Base-by-base conservation (phyloP, 2,888 invertebrate species). In the Drosophila nigritarsus region DNA sequence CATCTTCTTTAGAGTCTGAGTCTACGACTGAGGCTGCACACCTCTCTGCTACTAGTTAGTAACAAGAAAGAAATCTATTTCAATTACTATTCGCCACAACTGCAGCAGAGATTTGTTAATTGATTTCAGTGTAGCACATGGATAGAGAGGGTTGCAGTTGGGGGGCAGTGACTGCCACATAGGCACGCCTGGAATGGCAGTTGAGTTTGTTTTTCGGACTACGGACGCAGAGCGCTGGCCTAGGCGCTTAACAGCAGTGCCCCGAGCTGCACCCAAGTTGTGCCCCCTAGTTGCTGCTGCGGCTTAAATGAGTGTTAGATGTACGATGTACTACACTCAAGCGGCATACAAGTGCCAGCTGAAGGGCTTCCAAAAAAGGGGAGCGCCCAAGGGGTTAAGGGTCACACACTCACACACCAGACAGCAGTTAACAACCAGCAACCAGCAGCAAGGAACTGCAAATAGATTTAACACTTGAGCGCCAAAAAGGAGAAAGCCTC, bases 391-490 rank as follows among this genome's bases (percentile, higher is more conserved):
- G 38, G 38, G 38, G 24, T 56, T 38, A 34, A 36, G 55, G 34
- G 45, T 29, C 30, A 42, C 54, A 65, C 62, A 60, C 62, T 60
- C 49, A 18, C 18, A 18, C 38, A 38, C n/a, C 73, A 58, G 63
- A 55, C 27, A 61, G 50, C 55, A 72, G 70, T 75, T 64, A 82
- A 75, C 83, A 82, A 20, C 20, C 20, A 56, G 60, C 73, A 54
- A 65, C 63, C 24, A 61, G 61, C 54, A 48, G 69, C 29, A 32
- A 60, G 50, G 40, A 76, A 80, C 74, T 67, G 87, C 74, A 87
- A 84, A 83, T 83, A 87, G 70, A 73, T 73, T 80, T 71, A 82
- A 80, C 83, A 82, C 83, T 80, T 72, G 76, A 78, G 67, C 49
- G 67, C 8, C 61, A 60, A 42, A 54, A 58, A 56, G 62, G 36